These are phyloP conservation scores for Drosophila fulvimacula DNA, from an alignment of 2,888 invertebrate genomes.

Conservation along the genomic window DNA sequence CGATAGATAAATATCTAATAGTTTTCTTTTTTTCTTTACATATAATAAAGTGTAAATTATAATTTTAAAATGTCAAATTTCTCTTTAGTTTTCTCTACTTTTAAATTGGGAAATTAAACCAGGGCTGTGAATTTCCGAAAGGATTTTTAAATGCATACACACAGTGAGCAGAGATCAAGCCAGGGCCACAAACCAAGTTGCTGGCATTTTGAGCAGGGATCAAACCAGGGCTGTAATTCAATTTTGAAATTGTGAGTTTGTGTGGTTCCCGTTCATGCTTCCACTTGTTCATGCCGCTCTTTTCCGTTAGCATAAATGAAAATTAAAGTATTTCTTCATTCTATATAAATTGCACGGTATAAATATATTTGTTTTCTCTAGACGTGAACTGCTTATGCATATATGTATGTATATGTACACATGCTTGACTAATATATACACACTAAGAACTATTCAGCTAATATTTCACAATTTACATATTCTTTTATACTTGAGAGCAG, in stretches of 20 bases:
- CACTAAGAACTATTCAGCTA: slow-evolving; percentile 46
- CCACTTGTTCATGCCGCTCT: neutral
- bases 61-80: neutral
- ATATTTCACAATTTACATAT: slow-evolving; percentile 36
- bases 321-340: neutral
- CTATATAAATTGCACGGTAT: slow-evolving; percentile 7
- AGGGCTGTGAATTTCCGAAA: neutral
- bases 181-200: too few species aligned
- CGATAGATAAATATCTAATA: slow-evolving; percentile 8
- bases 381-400: slow-evolving; percentile 1
- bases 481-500: slow-evolving; percentile 2
- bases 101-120: neutral
- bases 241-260: neutral
- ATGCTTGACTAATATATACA: slow-evolving; percentile 7
- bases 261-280: neutral
- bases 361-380: slow-evolving; percentile 13
- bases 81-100: slow-evolving; percentile 4
- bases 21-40: slow-evolving; percentile 4
- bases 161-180: too few species aligned
- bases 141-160: neutral
- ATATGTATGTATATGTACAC: slow-evolving; percentile 3
- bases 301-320: neutral
- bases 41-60: slow-evolving; percentile 7
- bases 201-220: neutral
- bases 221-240: neutral